Evolutionary conservation across 2,797 vertebrate genomes (phyloP).

Genomic region (Pteronotus mesoamericanus): DNA sequence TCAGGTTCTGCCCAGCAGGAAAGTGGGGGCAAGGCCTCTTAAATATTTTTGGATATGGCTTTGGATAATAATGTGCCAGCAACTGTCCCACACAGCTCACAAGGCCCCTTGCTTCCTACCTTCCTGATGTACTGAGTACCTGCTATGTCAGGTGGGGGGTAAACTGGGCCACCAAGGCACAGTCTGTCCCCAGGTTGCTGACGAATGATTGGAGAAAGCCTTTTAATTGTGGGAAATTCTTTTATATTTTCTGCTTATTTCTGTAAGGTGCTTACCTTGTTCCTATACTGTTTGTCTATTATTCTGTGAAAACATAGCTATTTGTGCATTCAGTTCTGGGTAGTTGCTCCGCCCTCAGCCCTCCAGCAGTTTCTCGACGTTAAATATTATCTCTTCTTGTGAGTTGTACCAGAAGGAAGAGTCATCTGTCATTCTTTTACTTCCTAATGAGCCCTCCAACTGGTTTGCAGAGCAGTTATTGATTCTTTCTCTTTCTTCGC

Average conservation of each 20-base stretch:
- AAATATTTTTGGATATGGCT: not conserved
- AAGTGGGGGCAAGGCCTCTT: not conserved
- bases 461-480: constrained; percentile 29
- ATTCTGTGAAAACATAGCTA: constrained; percentile 34
- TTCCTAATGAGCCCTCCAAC: constrained; percentile 53
- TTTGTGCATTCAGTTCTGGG: constrained; percentile 23
- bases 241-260: not conserved
- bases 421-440: constrained; percentile 57
- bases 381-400: constrained; percentile 66
- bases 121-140: not conserved
- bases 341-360: constrained; percentile 35
- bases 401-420: constrained; percentile 48
- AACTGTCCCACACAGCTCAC: not conserved
- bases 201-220: not conserved
- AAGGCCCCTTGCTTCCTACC: not conserved
- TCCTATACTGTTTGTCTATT: not conserved
- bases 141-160: not conserved
- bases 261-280: not conserved
- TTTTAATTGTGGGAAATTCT: not conserved
- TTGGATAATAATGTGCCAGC: not conserved
- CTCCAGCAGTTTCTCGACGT: constrained; percentile 52
- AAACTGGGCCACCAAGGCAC: not conserved
- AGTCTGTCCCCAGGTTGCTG: not conserved
- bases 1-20: not conserved
- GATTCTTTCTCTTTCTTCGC: constrained; percentile 10